Evolutionary conservation across 2,797 vertebrate genomes (phyloP), one percentile per base, ranked within the genome.

Genomic region (Odontamblyopus lacepedii): DNA sequence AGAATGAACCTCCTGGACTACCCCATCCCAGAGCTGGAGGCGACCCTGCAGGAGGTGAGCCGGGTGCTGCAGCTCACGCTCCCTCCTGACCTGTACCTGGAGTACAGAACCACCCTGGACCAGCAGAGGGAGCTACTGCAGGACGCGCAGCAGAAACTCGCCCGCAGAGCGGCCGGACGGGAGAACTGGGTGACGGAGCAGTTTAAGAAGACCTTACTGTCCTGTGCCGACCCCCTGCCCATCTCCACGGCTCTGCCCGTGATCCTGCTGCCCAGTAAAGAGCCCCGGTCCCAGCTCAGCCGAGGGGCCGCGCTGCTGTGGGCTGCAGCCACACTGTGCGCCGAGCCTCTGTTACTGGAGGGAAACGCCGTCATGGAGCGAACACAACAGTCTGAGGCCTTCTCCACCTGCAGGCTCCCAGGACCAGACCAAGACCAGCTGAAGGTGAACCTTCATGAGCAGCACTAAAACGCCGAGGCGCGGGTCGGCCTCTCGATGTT

Each of bases 121-220:
- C 85, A 92, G 69, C 91, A 95, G 84, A 89, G 56, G 67, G 88
- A 80, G 23, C 69, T 70, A 13, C 91, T 95, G 32, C 84, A 85
- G 60, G 85, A 89, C 2, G 80, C 73, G 15, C 92, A 95, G 26
- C 50, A 81, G 69, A 82, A 85, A 57, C 67, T 93, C 30, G 48
- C 69, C 32, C 18, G 80, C 16, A 51, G 4, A 0, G 78, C 78
- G 27, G 65, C 80, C 1, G 88, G 89, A 41, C 80, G 82, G 1
- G 93, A 95, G 68, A 95, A 95, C 71, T 95, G 94, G 94, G 94
- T 93, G 74, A 94, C 94, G 0, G 82, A 86, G 66, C 90, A 94
- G 72, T 95, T 95, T 85, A 95, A 95, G 80, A 89, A 70, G 63
- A 78, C 73, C 4, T 84, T 95, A 67, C 79, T 95, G 63, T 89